These are phyloP conservation scores for Allolobophora icterica DNA, from an alignment of 2,888 invertebrate genomes.

Conservation along the genomic window DNA sequence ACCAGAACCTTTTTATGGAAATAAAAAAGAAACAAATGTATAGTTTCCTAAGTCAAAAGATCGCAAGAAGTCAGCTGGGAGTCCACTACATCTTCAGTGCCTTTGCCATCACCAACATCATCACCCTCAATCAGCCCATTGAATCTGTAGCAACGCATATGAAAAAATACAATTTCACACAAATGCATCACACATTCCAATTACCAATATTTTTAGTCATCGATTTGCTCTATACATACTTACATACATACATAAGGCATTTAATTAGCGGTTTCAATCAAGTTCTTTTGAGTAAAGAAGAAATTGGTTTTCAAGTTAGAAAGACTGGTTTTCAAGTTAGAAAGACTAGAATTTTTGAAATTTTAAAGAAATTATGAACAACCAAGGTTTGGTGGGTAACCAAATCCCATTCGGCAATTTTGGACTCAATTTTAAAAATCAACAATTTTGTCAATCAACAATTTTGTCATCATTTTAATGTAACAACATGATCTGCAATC, in stretches of 20 bases:
- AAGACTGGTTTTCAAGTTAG: neutral
- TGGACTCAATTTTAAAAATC: slow-evolving; percentile 7
- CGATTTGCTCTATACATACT: neutral
- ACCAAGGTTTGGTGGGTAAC: neutral
- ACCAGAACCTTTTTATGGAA: too few species aligned
- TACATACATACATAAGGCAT: neutral
- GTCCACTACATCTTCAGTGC: neutral
- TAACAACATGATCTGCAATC: neutral
- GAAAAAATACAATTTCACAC: neutral
- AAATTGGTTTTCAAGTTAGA: neutral
- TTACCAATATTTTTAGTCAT: neutral
- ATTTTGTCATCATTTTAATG: slow-evolving; percentile 14
- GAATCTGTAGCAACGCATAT: neutral
- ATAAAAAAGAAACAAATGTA: too few species aligned
- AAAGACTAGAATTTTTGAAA: slow-evolving; percentile 8
- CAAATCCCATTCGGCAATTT: neutral
- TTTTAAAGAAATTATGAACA: slow-evolving; percentile 8
- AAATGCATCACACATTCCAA: neutral
- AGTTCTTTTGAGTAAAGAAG: neutral
- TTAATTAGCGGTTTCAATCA: neutral
- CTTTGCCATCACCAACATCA: neutral
- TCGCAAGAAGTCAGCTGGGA: neutral
- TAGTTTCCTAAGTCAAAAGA: neutral
- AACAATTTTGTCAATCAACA: slow-evolving; percentile 14
- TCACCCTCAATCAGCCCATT: neutral